Percentiles rank a stretch among this genome's conserved stretches.
Evolutionary conservation across 2,888 invertebrate species (phyloP).

Genomic region (Phytoseiulus persimilis): DNA sequence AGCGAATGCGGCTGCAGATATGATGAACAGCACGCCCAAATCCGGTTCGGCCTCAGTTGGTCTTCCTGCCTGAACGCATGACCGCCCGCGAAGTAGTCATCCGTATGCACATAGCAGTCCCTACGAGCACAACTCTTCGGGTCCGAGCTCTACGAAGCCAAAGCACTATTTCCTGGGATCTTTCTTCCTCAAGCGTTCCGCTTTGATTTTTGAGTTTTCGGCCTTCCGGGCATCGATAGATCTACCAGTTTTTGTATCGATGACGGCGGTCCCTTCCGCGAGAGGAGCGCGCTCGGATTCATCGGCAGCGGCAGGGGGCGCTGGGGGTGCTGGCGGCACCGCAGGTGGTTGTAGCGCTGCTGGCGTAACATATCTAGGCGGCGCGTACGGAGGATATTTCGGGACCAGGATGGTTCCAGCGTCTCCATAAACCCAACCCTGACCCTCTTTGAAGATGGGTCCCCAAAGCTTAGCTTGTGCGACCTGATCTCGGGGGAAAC

Average conservation of each 20-base stretch:
- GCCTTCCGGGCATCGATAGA: background rate
- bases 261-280: slow-evolving; percentile 9
- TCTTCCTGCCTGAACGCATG: background rate
- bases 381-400: slow-evolving; percentile 18
- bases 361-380: slow-evolving; percentile 14
- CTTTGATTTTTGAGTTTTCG: background rate
- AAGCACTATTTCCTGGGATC: slow-evolving; percentile 9
- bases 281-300: background rate
- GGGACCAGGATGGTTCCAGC: slow-evolving; percentile 24
- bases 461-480: slow-evolving; percentile 31
- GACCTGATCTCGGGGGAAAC: slow-evolving; percentile 18
- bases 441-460: slow-evolving; percentile 12
- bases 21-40: background rate
- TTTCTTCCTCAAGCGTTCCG: slow-evolving; percentile 16
- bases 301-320: background rate
- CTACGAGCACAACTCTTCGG: background rate
- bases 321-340: background rate
- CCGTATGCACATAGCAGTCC: background rate
- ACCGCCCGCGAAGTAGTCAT: background rate
- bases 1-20: background rate
- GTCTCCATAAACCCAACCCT: slow-evolving; percentile 20
- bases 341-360: background rate
- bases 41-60: background rate
- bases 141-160: background rate
- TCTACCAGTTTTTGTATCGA: slow-evolving; percentile 25